Evolutionary conservation across 2,113 vertebrate genomes (phyloP).

Genomic region (Pseudopodoces humilis): DNA sequence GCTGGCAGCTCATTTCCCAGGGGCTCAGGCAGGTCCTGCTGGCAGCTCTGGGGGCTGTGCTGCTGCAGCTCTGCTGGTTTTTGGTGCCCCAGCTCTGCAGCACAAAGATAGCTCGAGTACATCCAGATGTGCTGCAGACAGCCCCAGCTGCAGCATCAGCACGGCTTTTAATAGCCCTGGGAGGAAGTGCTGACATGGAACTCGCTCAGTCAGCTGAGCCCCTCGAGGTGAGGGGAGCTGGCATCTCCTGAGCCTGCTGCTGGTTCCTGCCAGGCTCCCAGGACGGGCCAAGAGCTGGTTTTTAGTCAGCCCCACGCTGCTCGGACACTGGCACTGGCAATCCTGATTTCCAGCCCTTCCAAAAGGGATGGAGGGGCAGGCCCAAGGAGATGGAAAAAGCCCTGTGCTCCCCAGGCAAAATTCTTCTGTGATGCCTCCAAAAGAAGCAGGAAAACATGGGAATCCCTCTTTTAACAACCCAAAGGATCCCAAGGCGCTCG

Average conservation of each 20-base stretch:
- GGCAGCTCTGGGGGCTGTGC: neutral
- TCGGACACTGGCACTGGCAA: neutral
- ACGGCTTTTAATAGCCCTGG: constrained; percentile 10
- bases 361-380: neutral
- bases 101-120: constrained; percentile 19
- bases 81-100: neutral
- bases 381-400: neutral
- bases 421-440: neutral
- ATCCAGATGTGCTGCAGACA: neutral
- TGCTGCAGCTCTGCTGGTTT: neutral
- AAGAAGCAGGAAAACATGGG: neutral
- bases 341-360: neutral
- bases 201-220: neutral
- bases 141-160: constrained; percentile 18
- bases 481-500: accelerated
- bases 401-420: neutral
- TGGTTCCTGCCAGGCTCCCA: neutral
- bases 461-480: neutral
- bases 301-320: neutral
- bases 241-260: neutral
- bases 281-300: neutral
- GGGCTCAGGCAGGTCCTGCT: neutral
- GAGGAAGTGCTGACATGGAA: neutral
- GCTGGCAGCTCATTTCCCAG: neutral
- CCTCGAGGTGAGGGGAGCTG: neutral